Percentiles rank a stretch among this genome's conserved stretches.
Conservation (phyloP, 2,797 vertebrate species). For the Melanotaenia trifasciata region DNA sequence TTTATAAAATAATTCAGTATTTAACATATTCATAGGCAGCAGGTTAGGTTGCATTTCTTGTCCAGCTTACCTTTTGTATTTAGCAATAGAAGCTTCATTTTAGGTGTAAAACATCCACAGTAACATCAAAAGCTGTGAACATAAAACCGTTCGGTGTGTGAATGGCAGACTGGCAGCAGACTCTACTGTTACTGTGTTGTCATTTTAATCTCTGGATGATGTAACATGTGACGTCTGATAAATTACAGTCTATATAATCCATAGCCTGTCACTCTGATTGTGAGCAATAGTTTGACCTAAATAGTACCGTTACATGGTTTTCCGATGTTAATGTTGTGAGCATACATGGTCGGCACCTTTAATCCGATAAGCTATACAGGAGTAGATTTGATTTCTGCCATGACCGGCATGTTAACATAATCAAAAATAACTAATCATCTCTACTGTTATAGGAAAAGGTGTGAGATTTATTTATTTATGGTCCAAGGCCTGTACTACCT, state of each 20-base stretch:
- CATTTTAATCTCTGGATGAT: neutral
- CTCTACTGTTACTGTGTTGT: neutral
- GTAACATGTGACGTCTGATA: constrained; percentile 19
- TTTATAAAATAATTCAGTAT: neutral
- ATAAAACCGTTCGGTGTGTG: neutral
- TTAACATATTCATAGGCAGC: neutral
- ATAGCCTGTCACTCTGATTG: neutral
- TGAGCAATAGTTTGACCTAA: neutral
- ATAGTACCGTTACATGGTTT: constrained; percentile 15
- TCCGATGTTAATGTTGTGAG: neutral
- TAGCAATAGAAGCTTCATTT: neutral
- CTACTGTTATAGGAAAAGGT: neutral
- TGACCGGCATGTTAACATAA: neutral
- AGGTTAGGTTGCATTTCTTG: neutral
- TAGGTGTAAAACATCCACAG: neutral
- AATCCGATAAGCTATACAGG: constrained; percentile 10
- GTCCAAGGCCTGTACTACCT: too few species aligned
- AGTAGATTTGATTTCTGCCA: neutral
- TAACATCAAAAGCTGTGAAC: neutral
- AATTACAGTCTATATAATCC: constrained; percentile 26
- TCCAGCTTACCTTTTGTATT: neutral
- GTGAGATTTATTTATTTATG: neutral
- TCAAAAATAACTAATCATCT: constrained; percentile 8
- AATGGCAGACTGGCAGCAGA: neutral
- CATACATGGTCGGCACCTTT: constrained; percentile 17